These are phyloP conservation scores for Oncorhynchus mykiss DNA, from an alignment of 2,113 vertebrate species.

Conservation along the genomic window DNA sequence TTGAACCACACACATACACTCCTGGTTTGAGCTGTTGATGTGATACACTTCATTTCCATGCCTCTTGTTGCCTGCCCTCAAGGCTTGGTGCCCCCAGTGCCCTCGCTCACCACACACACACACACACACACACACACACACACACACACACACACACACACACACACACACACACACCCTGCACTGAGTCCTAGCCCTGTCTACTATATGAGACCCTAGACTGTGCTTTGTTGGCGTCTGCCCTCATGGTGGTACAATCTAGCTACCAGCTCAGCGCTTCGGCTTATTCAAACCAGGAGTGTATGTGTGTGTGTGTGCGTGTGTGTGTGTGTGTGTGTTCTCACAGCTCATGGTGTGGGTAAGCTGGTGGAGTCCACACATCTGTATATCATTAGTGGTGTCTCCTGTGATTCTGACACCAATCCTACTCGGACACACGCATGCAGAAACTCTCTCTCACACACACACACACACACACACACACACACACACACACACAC, in stretches of 20 bases:
- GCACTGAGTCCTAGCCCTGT: constrained; percentile 32
- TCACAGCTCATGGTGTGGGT: constrained; percentile 55
- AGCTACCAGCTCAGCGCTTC: constrained; percentile 56
- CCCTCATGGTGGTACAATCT: constrained; percentile 29
- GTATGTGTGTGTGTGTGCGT: constrained; percentile 13
- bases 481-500: neutral
- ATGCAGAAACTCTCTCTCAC: neutral
- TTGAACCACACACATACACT: constrained; percentile 5
- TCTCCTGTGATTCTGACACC: constrained; percentile 55
- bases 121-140: too few species aligned
- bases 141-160: too few species aligned
- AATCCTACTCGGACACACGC: constrained; percentile 15
- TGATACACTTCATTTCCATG: neutral
- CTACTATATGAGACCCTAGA: constrained; percentile 30
- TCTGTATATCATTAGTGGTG: constrained; percentile 68
- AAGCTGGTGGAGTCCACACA: constrained; percentile 60
- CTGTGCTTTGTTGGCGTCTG: constrained; percentile 8
- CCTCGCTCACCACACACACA: neutral
- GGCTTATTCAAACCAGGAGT: constrained; percentile 60
- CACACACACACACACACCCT: too few species aligned
- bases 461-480: constrained; percentile 7
- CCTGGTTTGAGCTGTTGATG: neutral
- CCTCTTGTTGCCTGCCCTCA: neutral
- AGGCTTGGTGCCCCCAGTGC: constrained; percentile 29
- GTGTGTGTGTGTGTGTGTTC: constrained; percentile 17